phyloP scores from a whole-genome alignment of 2,888 invertebrate species.

The Hesperia comma region DNA sequence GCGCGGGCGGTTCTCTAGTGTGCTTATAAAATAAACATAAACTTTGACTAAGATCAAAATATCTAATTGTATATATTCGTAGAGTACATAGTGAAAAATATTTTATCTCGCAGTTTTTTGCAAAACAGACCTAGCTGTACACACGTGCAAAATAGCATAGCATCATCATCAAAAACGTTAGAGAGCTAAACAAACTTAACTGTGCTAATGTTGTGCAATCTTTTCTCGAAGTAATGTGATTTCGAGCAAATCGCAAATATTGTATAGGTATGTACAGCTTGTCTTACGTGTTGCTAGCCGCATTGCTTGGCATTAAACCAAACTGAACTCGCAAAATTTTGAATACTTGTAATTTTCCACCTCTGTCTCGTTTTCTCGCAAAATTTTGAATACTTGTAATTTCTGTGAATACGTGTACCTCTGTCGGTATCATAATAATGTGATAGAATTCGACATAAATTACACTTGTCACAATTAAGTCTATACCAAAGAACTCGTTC shows the following conservation, averaged over 20 bases:
- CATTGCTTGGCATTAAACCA: constrained; percentile 59
- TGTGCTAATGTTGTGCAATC: constrained; percentile 13
- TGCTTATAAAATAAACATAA: too few relatives aligned
- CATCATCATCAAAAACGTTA: constrained; percentile 4
- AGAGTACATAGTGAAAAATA: too few relatives aligned
- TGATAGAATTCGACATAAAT: background rate
- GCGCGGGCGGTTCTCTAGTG: too few relatives aligned
- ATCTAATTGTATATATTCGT: too few relatives aligned
- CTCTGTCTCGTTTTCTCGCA: too few relatives aligned
- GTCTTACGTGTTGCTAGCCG: constrained; percentile 58
- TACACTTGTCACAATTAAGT: too few relatives aligned
- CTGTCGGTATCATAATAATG: background rate
- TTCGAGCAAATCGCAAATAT: constrained; percentile 34
- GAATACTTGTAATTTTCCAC: constrained; percentile 1
- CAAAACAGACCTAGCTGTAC: background rate
- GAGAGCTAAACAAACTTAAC: constrained; percentile 6
- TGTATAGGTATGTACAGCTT: constrained; percentile 53
- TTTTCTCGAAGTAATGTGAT: constrained; percentile 20
- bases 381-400: too few relatives aligned
- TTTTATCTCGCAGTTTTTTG: too few relatives aligned
- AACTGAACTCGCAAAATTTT: constrained; percentile 53
- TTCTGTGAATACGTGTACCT: too few relatives aligned
- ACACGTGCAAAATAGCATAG: background rate
- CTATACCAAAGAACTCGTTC: background rate
- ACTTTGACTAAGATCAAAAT: too few relatives aligned